Conservation (phyloP, 2,113 vertebrate genomes). For the Brienomyrus brachyistius region DNA sequence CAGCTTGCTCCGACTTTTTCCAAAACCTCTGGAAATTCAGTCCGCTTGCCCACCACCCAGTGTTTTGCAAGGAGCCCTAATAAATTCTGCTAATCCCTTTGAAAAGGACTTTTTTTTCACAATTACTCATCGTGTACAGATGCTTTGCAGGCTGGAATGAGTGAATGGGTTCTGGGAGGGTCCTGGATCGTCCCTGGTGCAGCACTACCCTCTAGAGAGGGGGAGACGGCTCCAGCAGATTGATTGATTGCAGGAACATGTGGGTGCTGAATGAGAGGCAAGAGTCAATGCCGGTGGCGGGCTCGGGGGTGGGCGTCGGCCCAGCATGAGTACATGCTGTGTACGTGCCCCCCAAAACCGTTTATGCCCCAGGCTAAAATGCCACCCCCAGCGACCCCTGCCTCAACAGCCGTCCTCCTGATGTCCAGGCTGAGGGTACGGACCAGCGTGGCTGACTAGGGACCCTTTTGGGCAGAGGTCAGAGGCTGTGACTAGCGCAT, state of each 20-base stretch:
- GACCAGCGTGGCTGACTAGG: background rate
- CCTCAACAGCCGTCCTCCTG: background rate
- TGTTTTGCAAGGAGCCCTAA: background rate
- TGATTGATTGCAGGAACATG: slow-evolving; percentile 10
- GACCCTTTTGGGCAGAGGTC: background rate
- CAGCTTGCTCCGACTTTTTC: slow-evolving; percentile 41
- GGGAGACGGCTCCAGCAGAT: background rate
- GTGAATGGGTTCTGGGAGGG: background rate
- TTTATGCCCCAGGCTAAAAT: background rate
- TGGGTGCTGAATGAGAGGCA: slow-evolving; percentile 3
- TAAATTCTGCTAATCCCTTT: slow-evolving; percentile 6
- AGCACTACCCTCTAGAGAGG: background rate
- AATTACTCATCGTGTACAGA: background rate
- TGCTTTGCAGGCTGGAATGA: slow-evolving; percentile 2
- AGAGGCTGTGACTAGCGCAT: background rate
- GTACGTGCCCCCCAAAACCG: background rate
- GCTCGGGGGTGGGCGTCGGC: background rate
- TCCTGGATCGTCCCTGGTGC: no score
- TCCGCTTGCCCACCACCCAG: slow-evolving; percentile 20
- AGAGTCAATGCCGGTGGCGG: background rate
- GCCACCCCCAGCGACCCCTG: background rate
- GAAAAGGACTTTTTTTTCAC: background rate
- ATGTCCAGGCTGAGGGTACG: background rate
- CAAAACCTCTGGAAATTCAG: slow-evolving; percentile 33
- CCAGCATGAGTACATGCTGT: background rate